phyloP scores from a whole-genome alignment of 2,797 vertebrate species.

The Thalassophryne amazonica region DNA sequence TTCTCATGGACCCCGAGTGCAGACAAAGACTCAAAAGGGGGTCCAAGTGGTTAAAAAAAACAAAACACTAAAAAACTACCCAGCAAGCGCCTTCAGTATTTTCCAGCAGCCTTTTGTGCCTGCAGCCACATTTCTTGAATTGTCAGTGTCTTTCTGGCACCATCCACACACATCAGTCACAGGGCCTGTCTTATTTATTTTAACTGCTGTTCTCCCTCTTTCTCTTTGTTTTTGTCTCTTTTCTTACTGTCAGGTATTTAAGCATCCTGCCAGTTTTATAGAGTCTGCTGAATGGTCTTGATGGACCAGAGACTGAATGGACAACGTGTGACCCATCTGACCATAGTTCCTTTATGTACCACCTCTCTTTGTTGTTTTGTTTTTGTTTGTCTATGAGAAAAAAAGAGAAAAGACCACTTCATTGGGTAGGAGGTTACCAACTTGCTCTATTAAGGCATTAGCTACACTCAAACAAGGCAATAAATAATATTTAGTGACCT shows the following conservation, averaged over 20 bases:
- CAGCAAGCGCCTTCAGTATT: constrained; percentile 77
- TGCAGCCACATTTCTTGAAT: constrained; percentile 82
- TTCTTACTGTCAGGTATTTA: constrained; percentile 85
- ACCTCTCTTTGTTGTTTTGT: constrained; percentile 81
- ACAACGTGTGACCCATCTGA: constrained; percentile 87
- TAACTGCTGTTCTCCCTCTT: constrained; percentile 76
- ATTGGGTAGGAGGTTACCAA: constrained; percentile 80
- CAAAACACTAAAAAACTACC: constrained; percentile 79
- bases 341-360: constrained; percentile 79
- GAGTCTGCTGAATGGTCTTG: constrained; percentile 75
- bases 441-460: constrained; percentile 65
- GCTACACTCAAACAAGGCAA: constrained; percentile 66
- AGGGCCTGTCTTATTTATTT: constrained; percentile 85
- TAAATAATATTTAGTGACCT: constrained; percentile 76
- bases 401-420: constrained; percentile 74
- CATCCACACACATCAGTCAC: constrained; percentile 85
- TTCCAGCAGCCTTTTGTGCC: constrained; percentile 77
- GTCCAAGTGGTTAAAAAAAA: constrained; percentile 78
- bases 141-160: constrained; percentile 81
- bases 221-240: constrained; percentile 80
- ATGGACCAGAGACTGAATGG: constrained; percentile 78
- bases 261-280: constrained; percentile 83
- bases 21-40: constrained; percentile 83
- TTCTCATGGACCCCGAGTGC: constrained; percentile 71
- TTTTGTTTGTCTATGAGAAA: constrained; percentile 83